Conservation (phyloP, 2,797 vertebrate genomes). For the Anguilla megastoma region DNA sequence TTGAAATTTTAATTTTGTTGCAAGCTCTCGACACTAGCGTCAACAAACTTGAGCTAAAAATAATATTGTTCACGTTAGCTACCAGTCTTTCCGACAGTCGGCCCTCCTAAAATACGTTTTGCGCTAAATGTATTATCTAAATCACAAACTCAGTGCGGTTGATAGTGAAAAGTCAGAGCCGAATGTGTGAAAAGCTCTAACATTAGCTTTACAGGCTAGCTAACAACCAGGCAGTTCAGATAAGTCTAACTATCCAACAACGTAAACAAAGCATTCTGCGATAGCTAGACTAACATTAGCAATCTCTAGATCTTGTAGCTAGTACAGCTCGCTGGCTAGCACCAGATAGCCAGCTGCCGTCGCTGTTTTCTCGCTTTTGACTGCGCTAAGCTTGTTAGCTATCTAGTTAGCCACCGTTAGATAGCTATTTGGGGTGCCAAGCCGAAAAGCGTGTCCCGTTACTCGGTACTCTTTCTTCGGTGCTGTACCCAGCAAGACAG, state of each 20-base stretch:
- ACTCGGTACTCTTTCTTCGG: not conserved
- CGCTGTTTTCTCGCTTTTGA: not conserved
- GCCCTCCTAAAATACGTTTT: not conserved
- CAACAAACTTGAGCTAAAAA: not conserved
- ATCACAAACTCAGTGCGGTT: not conserved
- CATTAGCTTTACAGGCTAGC: not conserved
- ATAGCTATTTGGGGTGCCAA: not conserved
- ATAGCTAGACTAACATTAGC: slow-evolving; percentile 12
- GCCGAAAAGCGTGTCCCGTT: not conserved
- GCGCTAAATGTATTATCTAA: not conserved
- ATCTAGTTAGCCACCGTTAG: not conserved
- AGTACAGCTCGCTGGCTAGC: not conserved
- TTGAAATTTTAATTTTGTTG: not conserved
- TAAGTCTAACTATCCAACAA: not conserved
- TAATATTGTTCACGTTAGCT: not conserved
- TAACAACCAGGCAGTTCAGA: slow-evolving; percentile 12
- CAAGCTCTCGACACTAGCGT: not conserved
- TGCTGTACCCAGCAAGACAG: not conserved
- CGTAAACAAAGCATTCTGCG: slow-evolving; percentile 23
- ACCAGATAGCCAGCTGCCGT: not conserved
- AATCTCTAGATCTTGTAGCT: not conserved
- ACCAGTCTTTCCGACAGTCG: not conserved
- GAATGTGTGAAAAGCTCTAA: slow-evolving; percentile 10
- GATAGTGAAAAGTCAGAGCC: not conserved
- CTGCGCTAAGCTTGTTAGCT: slow-evolving; percentile 34